Base-by-base conservation (phyloP, 2,888 invertebrate species). In the Frankliniella fusca region DNA sequence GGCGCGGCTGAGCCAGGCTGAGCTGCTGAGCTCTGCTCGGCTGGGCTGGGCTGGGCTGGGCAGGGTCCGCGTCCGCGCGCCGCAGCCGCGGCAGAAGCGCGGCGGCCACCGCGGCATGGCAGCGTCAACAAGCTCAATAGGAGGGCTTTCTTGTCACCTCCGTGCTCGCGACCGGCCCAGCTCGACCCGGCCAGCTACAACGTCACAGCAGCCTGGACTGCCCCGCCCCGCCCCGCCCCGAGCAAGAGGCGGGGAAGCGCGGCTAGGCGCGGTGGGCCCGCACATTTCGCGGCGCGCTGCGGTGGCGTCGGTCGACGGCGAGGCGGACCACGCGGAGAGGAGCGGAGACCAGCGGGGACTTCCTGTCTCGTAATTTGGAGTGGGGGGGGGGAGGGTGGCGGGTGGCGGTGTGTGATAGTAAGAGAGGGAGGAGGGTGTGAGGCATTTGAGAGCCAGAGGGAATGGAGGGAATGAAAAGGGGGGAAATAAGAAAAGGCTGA, bases 41-140 rank as follows among this genome's bases (percentile, higher is more conserved):
- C 15, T 50, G 15, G 50, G 50, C 50, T 50, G 50, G 15, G 50
- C 50, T 15, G 50, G 50, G 8, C 54, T 18, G 54, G 54, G 54
- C 54, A 54, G 54, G 18, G 38, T 38, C 38, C 38, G 38, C 38
- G n/a, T n/a, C n/a, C n/a, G n/a, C n/a, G n/a, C n/a, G n/a, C n/a
- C n/a, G n/a, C n/a, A n/a, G n/a, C n/a, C n/a, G n/a, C n/a, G n/a
- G n/a, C n/a, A n/a, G n/a, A n/a, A n/a, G n/a, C n/a, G n/a, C n/a
- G 38, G 5, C 38, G 38, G 38, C 38, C 38, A 38, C 54, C 61
- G 61, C 18, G 61, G 20, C 61, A n/a, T 0, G 61, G 15, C 61
- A 61, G 61, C 61, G 61, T 61, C 61, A 61, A 61, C 61, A 61
- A 61, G 61, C 61, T 61, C 61, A 61, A 61, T 61, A 61, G 61